Evolutionary conservation across 2,113 vertebrate species (phyloP), one percentile per base, ranked within the genome.

Genomic region (Agelaius tricolor): DNA sequence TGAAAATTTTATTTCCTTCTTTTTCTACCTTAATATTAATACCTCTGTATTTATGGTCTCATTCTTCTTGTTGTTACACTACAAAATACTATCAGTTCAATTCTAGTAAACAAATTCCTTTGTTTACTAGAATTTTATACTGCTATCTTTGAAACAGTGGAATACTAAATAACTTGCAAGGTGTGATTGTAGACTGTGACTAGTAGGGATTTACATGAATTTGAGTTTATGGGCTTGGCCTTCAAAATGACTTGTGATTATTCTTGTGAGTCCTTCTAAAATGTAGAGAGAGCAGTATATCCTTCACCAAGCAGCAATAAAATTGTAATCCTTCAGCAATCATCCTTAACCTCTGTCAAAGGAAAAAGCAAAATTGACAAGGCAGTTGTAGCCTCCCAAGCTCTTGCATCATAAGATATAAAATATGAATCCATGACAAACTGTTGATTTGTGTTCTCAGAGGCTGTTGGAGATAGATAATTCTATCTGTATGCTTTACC

Each of bases 331-430:
- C 75, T 96, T 96, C 77, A 91, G 72, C 81, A 96, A 79, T 72
- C 83, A 85, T 93, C 85, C 65, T 92, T 95, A 97, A 94, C 93
- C 90, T 90, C 61, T 82, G 87, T 76, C 83, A 91, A 87, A 95
- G 49, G 57, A 91, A 90, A 96, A 93, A 88, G 39, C 65, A 95
- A 95, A 94, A 61, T 75, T 93, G 73, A 91, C 62, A 93, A 84
- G 72, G 30, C 24, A 58, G 62, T 61, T 84, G 31, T 89, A 35
- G 39, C n/a, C 61, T 37, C 76, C 65, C 35, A 77, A 59, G 67
- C 54, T 67, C 75, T 87, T 90, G 35, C 92, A 41, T 68, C 54
- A 4, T 33, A n/a, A 74, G 41, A 44, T 83, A 14, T 90, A 87
- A 95, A 80, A 74, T 88, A 90, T 74, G 49, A 46, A 87, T 59